Evolutionary conservation across 2,113 vertebrate species (phyloP).

Genomic region (Clarias gariepinus): DNA sequence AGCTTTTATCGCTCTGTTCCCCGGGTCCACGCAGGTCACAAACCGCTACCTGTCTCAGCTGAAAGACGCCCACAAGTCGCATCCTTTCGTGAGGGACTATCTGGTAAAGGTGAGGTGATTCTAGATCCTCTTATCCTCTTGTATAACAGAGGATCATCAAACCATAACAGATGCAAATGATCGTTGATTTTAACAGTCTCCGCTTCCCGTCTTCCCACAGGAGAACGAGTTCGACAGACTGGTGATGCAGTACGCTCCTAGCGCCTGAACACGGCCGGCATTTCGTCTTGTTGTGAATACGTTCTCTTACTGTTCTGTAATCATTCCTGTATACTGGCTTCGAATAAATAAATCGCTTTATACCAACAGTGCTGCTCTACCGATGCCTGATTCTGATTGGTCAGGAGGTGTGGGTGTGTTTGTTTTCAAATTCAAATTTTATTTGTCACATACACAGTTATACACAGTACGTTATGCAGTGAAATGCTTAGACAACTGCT

Average conservation of each 20-base stretch:
- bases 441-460: too few species aligned
- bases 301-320: constrained; percentile 8
- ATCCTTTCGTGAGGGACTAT: constrained; percentile 93
- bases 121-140: neutral
- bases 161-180: neutral
- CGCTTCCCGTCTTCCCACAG: constrained; percentile 63
- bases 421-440: too few species aligned
- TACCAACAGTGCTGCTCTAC: neutral
- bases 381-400: neutral
- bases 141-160: neutral
- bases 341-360: constrained; percentile 36
- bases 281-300: neutral
- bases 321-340: constrained; percentile 38
- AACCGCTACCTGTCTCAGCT: constrained; percentile 94
- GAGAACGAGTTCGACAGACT: constrained; percentile 95
- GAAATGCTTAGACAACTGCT: too few species aligned
- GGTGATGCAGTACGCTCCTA: constrained; percentile 83
- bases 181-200: constrained; percentile 18
- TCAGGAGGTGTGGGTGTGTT: neutral
- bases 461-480: too few species aligned
- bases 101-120: constrained; percentile 81
- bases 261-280: constrained; percentile 53
- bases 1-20: neutral
- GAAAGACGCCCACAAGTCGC: constrained; percentile 87
- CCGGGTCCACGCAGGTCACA: constrained; percentile 78